Percentiles rank a stretch among this genome's conserved stretches.
phyloP scores from a whole-genome alignment of 92 coral and sea anemone species.

The Pocillopora grandis region DNA sequence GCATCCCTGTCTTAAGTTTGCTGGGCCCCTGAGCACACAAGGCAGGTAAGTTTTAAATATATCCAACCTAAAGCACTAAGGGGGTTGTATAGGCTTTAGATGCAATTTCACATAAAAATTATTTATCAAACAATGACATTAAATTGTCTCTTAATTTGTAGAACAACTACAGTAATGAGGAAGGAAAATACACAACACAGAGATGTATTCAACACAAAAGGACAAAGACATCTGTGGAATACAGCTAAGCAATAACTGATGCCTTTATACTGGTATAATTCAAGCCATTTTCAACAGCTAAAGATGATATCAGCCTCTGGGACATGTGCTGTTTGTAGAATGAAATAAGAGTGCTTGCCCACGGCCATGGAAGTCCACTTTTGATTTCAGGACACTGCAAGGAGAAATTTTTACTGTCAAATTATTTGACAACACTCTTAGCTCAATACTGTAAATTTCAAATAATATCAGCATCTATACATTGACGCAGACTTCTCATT shows the following conservation, averaged over 20 bases:
- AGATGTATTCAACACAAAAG: background rate
- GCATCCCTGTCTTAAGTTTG: conserved; percentile 36
- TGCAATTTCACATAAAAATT: background rate
- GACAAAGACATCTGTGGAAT: conserved; percentile 19
- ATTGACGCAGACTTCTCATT: too few species aligned
- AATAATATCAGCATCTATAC: too few species aligned
- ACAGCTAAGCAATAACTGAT: conserved; percentile 35
- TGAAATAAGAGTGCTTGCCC: conserved; percentile 9
- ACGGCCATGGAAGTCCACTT: background rate
- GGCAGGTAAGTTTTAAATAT: conserved; percentile 36
- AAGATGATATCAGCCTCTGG: conserved; percentile 28
- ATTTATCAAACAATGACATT: conserved; percentile 18
- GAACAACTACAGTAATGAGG: background rate
- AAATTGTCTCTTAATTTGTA: conserved; percentile 35
- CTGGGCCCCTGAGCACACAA: conserved; percentile 22
- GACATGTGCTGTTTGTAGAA: conserved; percentile 41
- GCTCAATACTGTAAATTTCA: background rate
- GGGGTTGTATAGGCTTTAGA: background rate
- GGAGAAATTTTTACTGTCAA: conserved; percentile 7
- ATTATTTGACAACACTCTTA: conserved; percentile 18
- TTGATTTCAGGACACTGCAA: conserved; percentile 35
- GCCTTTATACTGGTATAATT: conserved; percentile 28
- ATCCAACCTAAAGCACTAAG: background rate
- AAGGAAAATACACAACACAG: conserved; percentile 12
- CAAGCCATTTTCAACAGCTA: conserved; percentile 36